Evolutionary conservation across 2,113 vertebrate genomes (phyloP).

Genomic region (Chloropsis hardwickii): DNA sequence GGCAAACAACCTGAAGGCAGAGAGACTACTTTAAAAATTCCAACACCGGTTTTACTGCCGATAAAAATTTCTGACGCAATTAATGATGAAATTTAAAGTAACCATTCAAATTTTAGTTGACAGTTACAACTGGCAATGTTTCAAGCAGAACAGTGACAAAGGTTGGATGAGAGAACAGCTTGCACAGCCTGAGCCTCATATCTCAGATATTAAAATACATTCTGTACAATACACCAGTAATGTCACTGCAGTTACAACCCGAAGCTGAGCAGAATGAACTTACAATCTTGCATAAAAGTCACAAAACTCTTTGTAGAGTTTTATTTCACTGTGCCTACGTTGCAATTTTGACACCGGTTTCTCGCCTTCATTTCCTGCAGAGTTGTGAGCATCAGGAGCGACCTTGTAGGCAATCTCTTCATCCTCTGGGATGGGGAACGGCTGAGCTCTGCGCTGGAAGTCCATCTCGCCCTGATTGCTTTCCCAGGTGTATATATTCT

Average conservation of each 20-base stretch:
- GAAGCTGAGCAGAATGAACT: constrained; percentile 67
- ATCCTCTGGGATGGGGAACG: constrained; percentile 81
- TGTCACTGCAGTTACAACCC: neutral
- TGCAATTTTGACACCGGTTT: constrained; percentile 87
- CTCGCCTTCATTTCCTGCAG: constrained; percentile 74
- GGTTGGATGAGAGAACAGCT: neutral
- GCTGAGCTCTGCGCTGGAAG: constrained; percentile 61
- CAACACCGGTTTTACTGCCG: neutral
- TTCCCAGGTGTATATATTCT: neutral
- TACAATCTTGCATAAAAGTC: constrained; percentile 97
- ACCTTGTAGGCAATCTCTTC: constrained; percentile 67
- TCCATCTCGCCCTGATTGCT: constrained; percentile 67
- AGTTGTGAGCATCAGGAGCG: constrained; percentile 56
- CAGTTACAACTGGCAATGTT: neutral
- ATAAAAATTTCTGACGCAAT: neutral
- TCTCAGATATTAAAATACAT: neutral
- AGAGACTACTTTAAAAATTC: neutral
- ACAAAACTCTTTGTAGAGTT: constrained; percentile 98
- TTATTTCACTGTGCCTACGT: constrained; percentile 89
- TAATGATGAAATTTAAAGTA: neutral
- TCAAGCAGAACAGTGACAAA: neutral
- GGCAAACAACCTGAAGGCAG: neutral
- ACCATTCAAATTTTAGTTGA: neutral
- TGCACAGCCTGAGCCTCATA: neutral
- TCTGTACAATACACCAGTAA: neutral